Percentiles rank a stretch among this genome's conserved stretches.
These are phyloP conservation scores for Arenicola marina DNA, from an alignment of 2,888 invertebrate species.

Conservation along the genomic window DNA sequence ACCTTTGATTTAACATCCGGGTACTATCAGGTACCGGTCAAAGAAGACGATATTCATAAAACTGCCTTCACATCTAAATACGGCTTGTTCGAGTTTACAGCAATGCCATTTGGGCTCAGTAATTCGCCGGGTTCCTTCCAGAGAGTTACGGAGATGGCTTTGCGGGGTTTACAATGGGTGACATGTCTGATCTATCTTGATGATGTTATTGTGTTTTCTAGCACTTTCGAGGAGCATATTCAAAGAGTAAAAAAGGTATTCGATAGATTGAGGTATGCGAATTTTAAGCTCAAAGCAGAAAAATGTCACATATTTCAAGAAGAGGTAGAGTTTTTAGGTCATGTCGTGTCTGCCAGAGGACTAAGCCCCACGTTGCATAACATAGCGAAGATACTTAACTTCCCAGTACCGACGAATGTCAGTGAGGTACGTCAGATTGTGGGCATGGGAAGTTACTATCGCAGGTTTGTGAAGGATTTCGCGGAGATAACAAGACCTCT, in stretches of 20 bases:
- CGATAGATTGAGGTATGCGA: conserved; percentile 14
- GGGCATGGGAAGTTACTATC: conserved; percentile 30
- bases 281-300: conserved; percentile 13
- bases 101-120: too few species aligned
- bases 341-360: conserved; percentile 10
- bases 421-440: conserved; percentile 30
- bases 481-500: conserved; percentile 23
- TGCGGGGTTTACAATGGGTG: conserved; percentile 3
- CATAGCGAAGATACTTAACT: neutral
- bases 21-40: neutral
- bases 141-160: too few species aligned
- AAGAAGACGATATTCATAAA: neutral
- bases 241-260: conserved; percentile 28
- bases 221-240: conserved; percentile 21
- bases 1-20: neutral
- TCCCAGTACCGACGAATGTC: neutral
- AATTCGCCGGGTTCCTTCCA: too few species aligned
- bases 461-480: conserved; percentile 25
- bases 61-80: neutral
- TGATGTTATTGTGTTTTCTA: conserved; percentile 8
- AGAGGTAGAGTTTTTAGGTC: conserved; percentile 27
- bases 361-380: conserved; percentile 2
- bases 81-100: neutral
- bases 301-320: too few species aligned
- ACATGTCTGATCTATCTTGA: conserved; percentile 8